These are phyloP conservation scores for Cylloceria caligata DNA, from an alignment of 2,888 invertebrate species.

Conservation along the genomic window DNA sequence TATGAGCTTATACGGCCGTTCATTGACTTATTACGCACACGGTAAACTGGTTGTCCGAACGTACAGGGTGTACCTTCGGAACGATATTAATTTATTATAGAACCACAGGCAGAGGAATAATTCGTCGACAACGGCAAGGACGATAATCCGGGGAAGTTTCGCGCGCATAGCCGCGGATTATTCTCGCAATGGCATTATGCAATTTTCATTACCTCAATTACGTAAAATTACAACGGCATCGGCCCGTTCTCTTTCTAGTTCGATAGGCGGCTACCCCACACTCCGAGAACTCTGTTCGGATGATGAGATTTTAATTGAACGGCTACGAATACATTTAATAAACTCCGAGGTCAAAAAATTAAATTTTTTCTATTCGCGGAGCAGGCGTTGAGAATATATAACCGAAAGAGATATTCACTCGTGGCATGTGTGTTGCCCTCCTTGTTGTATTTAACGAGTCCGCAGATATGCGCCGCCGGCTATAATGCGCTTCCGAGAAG, in stretches of 20 bases:
- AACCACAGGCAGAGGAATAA: conserved; percentile 9
- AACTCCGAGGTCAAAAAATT: conserved; percentile 6
- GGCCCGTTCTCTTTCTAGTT: not conserved
- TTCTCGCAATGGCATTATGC: conserved; percentile 67
- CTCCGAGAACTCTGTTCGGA: not conserved
- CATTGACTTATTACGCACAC: conserved; percentile 43
- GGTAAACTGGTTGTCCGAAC: conserved; percentile 50
- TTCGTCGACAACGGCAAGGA: not conserved
- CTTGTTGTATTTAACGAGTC: conserved; percentile 43
- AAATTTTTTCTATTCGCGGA: not conserved
- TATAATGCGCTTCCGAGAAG: conserved; percentile 54
- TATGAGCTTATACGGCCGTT: conserved; percentile 58
- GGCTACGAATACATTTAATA: conserved; percentile 26
- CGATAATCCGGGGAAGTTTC: not conserved
- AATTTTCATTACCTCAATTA: conserved; percentile 57
- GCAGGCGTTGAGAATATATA: not conserved
- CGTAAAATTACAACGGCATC: conserved; percentile 1
- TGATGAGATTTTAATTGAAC: conserved; percentile 51
- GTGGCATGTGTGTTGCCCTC: conserved; percentile 17
- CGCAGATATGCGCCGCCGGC: conserved; percentile 44
- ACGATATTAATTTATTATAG: conserved; percentile 57
- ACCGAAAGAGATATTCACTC: conserved; percentile 19
- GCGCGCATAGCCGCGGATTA: conserved; percentile 16
- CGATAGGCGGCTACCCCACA: not conserved
- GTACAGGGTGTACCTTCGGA: not conserved